Evolutionary conservation across 2,113 vertebrate genomes (phyloP).

Genomic region (Rhea pennata): DNA sequence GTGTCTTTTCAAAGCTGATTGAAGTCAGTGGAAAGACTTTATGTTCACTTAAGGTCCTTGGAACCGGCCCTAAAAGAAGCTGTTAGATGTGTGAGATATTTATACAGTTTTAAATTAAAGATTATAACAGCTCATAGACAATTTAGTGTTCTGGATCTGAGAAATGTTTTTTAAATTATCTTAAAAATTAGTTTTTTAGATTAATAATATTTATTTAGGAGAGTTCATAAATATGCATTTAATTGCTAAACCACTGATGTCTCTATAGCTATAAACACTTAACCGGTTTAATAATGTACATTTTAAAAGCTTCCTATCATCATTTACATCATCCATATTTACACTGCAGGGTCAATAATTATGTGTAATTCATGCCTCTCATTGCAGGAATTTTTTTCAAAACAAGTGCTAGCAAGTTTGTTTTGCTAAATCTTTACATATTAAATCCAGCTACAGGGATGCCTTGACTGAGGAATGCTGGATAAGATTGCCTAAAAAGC

Average conservation of each 20-base stretch:
- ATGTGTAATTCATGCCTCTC: neutral
- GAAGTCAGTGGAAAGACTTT: neutral
- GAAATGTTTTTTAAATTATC: neutral
- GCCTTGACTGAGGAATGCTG: neutral
- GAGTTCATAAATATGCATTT: conserved; percentile 14
- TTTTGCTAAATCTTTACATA: conserved; percentile 3
- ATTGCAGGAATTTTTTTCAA: neutral
- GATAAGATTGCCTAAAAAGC: neutral
- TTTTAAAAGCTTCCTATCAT: conserved; percentile 49
- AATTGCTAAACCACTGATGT: conserved; percentile 32
- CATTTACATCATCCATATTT: neutral
- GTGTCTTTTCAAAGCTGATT: neutral
- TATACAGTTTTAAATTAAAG: neutral
- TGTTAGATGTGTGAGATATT: neutral
- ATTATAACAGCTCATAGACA: neutral
- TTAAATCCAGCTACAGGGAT: neutral
- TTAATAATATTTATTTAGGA: neutral
- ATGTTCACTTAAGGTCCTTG: neutral
- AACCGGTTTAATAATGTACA: neutral
- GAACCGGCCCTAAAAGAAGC: neutral
- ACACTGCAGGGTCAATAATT: conserved; percentile 33
- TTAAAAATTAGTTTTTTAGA: neutral
- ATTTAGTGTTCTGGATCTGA: neutral
- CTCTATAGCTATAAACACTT: conserved; percentile 4
- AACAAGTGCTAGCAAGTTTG: conserved; percentile 4